phyloP scores from a whole-genome alignment of 2,888 invertebrate genomes.

The Pheosia gnoma region DNA sequence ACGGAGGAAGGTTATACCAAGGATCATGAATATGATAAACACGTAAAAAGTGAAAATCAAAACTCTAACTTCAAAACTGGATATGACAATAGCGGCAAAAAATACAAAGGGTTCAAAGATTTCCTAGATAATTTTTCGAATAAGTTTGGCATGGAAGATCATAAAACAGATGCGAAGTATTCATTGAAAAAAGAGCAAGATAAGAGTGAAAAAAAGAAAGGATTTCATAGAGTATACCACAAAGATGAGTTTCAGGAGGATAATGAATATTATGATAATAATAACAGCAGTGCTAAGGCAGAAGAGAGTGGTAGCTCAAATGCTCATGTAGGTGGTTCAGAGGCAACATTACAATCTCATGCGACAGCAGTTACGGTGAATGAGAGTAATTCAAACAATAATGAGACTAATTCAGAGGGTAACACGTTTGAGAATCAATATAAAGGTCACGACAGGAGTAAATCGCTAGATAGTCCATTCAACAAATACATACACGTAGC shows the following conservation, averaged over 20 bases:
- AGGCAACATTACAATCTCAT: constrained; percentile 54
- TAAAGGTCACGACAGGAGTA: constrained; percentile 38
- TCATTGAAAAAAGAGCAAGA: constrained; percentile 54
- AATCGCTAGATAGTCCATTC: constrained; percentile 45
- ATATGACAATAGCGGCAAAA: constrained; percentile 44
- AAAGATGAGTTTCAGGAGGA: constrained; percentile 76
- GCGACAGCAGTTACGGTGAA: constrained; percentile 50
- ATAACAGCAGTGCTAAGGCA: constrained; percentile 50
- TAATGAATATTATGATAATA: constrained; percentile 71
- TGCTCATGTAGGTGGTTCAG: constrained; percentile 54
- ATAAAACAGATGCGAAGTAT: constrained; percentile 55
- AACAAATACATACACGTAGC: constrained; percentile 58
- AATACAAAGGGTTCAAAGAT: constrained; percentile 59
- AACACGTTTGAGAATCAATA: constrained; percentile 46
- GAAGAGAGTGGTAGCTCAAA: constrained; percentile 57
- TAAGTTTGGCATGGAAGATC: constrained; percentile 63
- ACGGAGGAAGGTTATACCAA: constrained; percentile 42
- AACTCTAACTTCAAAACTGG: constrained; percentile 42
- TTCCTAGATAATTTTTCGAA: constrained; percentile 66
- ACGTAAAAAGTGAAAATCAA: constrained; percentile 42
- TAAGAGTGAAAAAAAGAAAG: constrained; percentile 67
- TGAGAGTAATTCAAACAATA: constrained; percentile 41
- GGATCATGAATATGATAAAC: constrained; percentile 44
- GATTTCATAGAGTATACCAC: constrained; percentile 70
- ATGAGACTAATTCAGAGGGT: constrained; percentile 41